Base-by-base conservation (phyloP, 2,113 vertebrate species). In the Brachypodius melanocephalos region DNA sequence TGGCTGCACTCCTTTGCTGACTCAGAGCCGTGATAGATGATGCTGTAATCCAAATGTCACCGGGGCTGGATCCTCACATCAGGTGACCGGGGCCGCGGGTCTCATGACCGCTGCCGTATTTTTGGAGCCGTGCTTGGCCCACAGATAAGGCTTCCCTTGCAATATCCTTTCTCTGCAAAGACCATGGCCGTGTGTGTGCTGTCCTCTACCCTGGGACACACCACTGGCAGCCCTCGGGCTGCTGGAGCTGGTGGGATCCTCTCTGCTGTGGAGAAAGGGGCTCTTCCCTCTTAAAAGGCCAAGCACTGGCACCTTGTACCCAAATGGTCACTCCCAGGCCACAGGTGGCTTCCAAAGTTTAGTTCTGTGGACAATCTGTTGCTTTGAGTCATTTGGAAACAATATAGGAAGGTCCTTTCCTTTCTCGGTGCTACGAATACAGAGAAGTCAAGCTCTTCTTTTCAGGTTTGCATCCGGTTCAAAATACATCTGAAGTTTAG, bases 21-120 rank as follows among this genome's bases (percentile, higher is more conserved):
- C 85, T 95, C 69, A 88, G 21, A 54, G 63, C 88, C 3, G 9
- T 90, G 93, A 88, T n/a, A 88, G 85, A 90, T 71, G 80, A 87
- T 38, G 74, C 76, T 85, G 72, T 69, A 28, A 88, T 18, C 92
- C 92, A 97, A 97, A 97, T 96, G 95, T 97, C 97, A 98, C 63
- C 25, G 6, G 4, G 32, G 90, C 74, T 58, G 90, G 90, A 91
- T 97, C 79, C 84, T 88, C 51, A 73, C 57, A 82, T 58, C 3
- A 32, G 49, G 29, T 85, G 78, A 93, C 77, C 0, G 9, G 61
- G 59, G 67, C 8, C 3, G 0, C 0, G 1, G 32, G 91, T 93
- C 95, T 89, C 69, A 78, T 97, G 96, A 96, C 80, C 61, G 34
- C 59, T 95, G 88, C 94, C 28, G 16, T 83, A 94, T 95, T 96